Conservation (phyloP, 1,140 invertebrate genomes). For the Leptopilina clavipes region DNA sequence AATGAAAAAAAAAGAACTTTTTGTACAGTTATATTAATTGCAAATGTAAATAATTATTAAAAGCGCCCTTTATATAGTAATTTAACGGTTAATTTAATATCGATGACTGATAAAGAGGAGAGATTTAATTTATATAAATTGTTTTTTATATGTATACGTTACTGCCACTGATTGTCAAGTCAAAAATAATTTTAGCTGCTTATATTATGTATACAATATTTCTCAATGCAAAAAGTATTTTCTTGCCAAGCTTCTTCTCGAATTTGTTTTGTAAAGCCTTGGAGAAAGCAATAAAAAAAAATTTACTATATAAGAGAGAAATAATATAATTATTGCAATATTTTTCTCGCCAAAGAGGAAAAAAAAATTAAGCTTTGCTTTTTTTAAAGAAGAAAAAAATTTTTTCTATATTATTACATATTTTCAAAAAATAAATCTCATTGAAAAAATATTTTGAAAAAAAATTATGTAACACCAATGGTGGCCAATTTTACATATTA, state of each 20-base stretch:
- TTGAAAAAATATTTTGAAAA: neutral
- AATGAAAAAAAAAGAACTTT: neutral
- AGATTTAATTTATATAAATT: too few relatives aligned
- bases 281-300: neutral
- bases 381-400: neutral
- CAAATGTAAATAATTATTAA: constrained; percentile 20
- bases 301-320: too few relatives aligned
- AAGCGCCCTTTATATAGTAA: neutral
- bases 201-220: constrained; percentile 2
- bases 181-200: neutral
- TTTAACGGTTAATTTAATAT: constrained; percentile 17
- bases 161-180: neutral
- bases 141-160: neutral
- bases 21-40: constrained; percentile 20
- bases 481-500: neutral
- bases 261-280: neutral
- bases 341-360: neutral
- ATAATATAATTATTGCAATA: too few relatives aligned
- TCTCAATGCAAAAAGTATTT: neutral
- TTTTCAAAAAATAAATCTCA: neutral
- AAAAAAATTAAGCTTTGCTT: neutral
- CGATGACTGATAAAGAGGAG: neutral
- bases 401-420: neutral
- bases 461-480: neutral
- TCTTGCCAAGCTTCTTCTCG: neutral